These are phyloP conservation scores for Myotis davidii DNA, from an alignment of 2,113 vertebrate species.

Conservation along the genomic window DNA sequence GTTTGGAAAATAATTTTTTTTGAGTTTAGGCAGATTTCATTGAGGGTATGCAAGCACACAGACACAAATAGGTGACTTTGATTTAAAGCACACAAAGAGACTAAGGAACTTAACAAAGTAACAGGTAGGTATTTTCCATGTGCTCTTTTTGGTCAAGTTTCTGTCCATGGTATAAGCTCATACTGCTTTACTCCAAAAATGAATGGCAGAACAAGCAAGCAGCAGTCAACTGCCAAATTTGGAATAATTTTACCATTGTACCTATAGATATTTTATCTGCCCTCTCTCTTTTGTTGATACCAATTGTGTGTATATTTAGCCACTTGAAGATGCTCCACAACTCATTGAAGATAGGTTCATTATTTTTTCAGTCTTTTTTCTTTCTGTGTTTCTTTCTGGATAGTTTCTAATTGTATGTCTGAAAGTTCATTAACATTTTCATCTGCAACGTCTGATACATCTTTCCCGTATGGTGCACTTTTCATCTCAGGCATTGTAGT, in stretches of 20 bases:
- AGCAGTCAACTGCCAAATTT: not conserved
- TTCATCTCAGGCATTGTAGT: not conserved
- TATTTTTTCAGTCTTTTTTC: not conserved
- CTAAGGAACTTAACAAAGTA: not conserved
- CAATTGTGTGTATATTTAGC: not conserved
- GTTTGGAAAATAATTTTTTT: not conserved
- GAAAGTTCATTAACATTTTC: constrained; percentile 23
- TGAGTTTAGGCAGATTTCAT: not conserved
- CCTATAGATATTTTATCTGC: constrained; percentile 22
- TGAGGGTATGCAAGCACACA: not conserved
- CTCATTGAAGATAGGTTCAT: not conserved
- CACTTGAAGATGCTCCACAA: not conserved
- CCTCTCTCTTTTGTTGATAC: not conserved
- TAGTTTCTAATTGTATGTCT: not conserved
- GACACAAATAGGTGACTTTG: not conserved
- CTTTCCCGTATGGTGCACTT: not conserved
- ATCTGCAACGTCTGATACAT: not conserved
- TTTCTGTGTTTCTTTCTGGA: not conserved
- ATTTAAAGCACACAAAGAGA: not conserved
- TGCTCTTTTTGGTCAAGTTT: not conserved
- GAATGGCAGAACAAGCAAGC: not conserved
- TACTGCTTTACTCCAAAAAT: not conserved
- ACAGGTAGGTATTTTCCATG: not conserved
- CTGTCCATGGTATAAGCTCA: not conserved
- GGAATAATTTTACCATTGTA: not conserved